phyloP scores from a whole-genome alignment of 2,888 invertebrate genomes.

The Brachyptera risi region DNA sequence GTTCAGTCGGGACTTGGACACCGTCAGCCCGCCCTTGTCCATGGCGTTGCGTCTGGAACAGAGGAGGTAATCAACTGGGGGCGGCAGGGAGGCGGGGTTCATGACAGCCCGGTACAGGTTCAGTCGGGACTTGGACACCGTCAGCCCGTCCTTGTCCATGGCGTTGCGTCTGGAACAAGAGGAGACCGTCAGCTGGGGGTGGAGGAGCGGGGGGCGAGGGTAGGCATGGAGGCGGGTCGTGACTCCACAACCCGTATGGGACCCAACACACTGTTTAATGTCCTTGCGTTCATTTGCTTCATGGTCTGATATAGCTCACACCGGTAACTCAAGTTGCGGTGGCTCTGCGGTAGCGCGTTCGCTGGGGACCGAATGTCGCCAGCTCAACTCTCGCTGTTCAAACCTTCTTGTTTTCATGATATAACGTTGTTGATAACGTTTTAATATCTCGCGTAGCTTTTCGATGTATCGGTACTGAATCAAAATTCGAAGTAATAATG shows the following conservation, averaged over 20 bases:
- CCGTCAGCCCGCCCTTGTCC: slow-evolving; percentile 51
- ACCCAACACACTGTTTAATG: too few relatives aligned
- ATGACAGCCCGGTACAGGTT: slow-evolving; percentile 54
- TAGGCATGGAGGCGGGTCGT: neutral
- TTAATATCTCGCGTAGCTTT: too few relatives aligned
- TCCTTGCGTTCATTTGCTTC: too few relatives aligned
- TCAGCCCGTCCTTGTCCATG: slow-evolving; percentile 49
- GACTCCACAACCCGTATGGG: neutral
- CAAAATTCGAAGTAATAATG: too few relatives aligned
- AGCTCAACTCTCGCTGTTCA: too few relatives aligned
- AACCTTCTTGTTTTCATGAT: too few relatives aligned
- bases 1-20: slow-evolving; percentile 57
- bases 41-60: neutral
- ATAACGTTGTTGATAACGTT: too few relatives aligned
- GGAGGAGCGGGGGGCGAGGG: neutral
- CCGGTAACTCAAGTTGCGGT: too few relatives aligned
- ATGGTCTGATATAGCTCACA: too few relatives aligned
- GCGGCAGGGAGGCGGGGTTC: slow-evolving; percentile 41
- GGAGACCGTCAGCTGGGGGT: neutral
- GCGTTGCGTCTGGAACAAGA: neutral
- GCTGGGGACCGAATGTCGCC: too few relatives aligned
- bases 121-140: slow-evolving; percentile 55
- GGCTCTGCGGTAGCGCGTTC: too few relatives aligned
- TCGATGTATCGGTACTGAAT: too few relatives aligned
- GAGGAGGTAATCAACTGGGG: neutral